Conservation (phyloP, 2,797 vertebrate genomes). For the Phrynocephalus vlangalii region DNA sequence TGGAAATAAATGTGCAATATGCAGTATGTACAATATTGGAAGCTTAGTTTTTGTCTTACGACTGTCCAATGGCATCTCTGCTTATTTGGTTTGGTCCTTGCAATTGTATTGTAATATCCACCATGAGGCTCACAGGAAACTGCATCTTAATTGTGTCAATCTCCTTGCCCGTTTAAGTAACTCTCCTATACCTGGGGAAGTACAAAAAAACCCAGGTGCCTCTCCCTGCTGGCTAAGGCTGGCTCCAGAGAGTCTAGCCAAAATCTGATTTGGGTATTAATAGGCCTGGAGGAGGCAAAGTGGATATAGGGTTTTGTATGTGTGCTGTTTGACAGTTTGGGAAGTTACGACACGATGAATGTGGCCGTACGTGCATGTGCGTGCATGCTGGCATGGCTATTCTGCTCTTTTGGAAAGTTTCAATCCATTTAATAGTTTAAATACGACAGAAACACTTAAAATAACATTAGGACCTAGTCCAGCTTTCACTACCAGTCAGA, state of each 20-base stretch:
- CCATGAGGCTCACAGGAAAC: conserved; percentile 52
- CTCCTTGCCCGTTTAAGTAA: conserved; percentile 67
- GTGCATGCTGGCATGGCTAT: conserved; percentile 51
- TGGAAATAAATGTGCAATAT: not conserved
- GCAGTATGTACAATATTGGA: not conserved
- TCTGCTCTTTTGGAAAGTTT: conserved; percentile 64
- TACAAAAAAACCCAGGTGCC: conserved; percentile 66
- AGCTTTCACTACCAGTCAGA: conserved; percentile 78
- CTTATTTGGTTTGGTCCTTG: conserved; percentile 19
- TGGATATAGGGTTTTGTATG: conserved; percentile 39
- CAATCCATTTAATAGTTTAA: conserved; percentile 77
- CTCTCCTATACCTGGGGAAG: conserved; percentile 74
- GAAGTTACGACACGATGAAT: conserved; percentile 31
- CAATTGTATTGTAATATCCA: conserved; percentile 36
- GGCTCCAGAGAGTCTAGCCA: conserved; percentile 79
- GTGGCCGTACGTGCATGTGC: conserved; percentile 44
- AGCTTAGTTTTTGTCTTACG: not conserved
- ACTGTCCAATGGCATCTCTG: not conserved
- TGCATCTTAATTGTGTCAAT: conserved; percentile 53
- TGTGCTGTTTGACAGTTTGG: conserved; percentile 43
- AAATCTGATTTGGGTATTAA: conserved; percentile 68
- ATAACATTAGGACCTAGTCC: conserved; percentile 79
- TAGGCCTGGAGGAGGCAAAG: conserved; percentile 59
- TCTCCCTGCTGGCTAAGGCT: conserved; percentile 62
- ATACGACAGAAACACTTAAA: conserved; percentile 79